Conservation (phyloP, 2,888 invertebrate species). For the Xestoiulus laeticollis region DNA sequence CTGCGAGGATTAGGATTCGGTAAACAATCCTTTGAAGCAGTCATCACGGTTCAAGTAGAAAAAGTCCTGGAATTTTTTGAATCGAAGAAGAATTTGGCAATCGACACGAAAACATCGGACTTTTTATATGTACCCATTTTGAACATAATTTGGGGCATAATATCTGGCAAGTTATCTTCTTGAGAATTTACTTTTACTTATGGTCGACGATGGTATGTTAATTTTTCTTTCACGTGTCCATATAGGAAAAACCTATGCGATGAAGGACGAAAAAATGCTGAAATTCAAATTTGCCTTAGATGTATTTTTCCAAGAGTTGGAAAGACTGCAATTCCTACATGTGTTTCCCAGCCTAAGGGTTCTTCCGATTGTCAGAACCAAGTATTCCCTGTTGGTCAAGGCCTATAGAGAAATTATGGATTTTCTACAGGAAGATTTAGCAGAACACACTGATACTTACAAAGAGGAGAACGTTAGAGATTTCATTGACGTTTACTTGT, state of each 20-base stretch:
- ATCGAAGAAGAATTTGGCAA: background rate
- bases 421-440: background rate
- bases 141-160: background rate
- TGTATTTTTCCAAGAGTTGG: background rate
- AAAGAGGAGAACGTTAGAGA: background rate
- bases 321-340: background rate
- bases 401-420: background rate
- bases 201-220: background rate
- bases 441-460: background rate
- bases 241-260: background rate
- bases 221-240: background rate
- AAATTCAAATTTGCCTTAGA: background rate
- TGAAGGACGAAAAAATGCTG: background rate
- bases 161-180: background rate
- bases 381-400: constrained; percentile 5
- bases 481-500: constrained; percentile 16
- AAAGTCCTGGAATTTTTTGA: background rate
- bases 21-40: background rate
- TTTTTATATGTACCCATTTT: background rate
- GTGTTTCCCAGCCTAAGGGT: background rate
- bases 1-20: background rate
- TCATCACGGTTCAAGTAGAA: background rate
- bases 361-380: background rate
- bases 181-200: background rate
- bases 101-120: constrained; percentile 18